Base-by-base conservation (phyloP, 2,888 invertebrate species). In the Holacanthella duospinosa region DNA sequence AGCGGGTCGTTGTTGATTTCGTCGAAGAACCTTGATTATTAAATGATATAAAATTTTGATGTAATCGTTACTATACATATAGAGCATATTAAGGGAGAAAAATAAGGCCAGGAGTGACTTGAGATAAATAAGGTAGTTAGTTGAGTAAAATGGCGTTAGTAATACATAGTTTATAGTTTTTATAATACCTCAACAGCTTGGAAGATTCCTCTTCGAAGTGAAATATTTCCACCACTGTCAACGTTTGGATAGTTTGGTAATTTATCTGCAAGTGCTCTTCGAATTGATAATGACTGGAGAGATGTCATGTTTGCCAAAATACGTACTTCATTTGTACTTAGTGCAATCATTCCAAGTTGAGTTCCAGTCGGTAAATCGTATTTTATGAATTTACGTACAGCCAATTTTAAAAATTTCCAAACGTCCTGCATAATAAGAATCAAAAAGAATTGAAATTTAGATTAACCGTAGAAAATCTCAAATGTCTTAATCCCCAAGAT, bases 211-310 rank as follows among this genome's bases (percentile, higher is more conserved):
- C 71, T 54, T 21, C 71, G 64, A 26, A 73, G 69, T 36, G 73
- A 69, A 62, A 73, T 71, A 63, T 68, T 71, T 59, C 71, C 73
- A 59, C 73, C 73, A 44, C 68, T 67, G 66, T 73, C 71, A 28
- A 71, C 71, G 61, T 71, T 71, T n/a, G 73, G 73, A 60, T 73
- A 73, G 66, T 73, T 73, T 60, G 73, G 71, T 61, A 73, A 67
- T 67, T 73, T 73, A 62, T 73, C 73, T 57, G 73, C 73, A 48
- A 73, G 63, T 19, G 73, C 71, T 64, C 73, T 66, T 61, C 73
- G 61, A 29, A 71, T 59, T 59, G 66, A 68, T 36, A 65, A 56
- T 12, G 71, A 70, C 63, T 71, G 70, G 19, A 73, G 70, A 21
- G 71, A 71, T 59, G 73, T 71, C 71, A 73, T 71, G 64, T 73